Percentiles rank a stretch among this genome's conserved stretches.
These are phyloP conservation scores for Poeciliopsis turneri DNA, from an alignment of 2,797 vertebrate species.

Conservation along the genomic window DNA sequence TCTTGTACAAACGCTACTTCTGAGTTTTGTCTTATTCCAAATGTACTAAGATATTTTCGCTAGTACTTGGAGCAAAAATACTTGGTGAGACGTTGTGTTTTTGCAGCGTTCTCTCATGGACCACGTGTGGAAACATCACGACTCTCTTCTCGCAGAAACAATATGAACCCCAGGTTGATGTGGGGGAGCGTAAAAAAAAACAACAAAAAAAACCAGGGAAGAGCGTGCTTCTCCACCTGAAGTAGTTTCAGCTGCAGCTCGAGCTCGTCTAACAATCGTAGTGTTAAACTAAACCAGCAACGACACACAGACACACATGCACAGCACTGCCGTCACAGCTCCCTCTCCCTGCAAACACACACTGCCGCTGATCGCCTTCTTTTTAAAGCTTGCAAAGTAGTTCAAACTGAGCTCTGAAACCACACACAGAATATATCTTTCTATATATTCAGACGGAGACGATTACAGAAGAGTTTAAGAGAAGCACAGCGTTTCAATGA, in stretches of 20 bases:
- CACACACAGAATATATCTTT: constrained; percentile 74
- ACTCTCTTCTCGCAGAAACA: constrained; percentile 44
- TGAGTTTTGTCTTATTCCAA: too few relatives aligned
- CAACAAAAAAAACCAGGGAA: neutral
- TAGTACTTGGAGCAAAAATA: too few relatives aligned
- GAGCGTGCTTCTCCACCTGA: constrained; percentile 10
- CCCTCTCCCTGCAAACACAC: constrained; percentile 42
- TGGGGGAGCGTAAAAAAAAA: constrained; percentile 4
- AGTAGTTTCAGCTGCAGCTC: constrained; percentile 55
- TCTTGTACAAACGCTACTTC: too few relatives aligned
- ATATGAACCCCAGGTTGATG: constrained; percentile 39
- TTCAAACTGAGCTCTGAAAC: constrained; percentile 72
- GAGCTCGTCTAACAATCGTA: constrained; percentile 66
- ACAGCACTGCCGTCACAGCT: constrained; percentile 68
- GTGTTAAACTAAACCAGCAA: constrained; percentile 77
- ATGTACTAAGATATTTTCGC: too few relatives aligned
- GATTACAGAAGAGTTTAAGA: constrained; percentile 62
- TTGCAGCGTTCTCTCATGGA: constrained; percentile 38
- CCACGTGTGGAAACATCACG: constrained; percentile 57
- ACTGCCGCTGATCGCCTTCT: constrained; percentile 79
- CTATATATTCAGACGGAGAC: constrained; percentile 74
- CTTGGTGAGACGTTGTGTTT: too few relatives aligned
- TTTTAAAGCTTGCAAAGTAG: constrained; percentile 80
- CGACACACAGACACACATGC: constrained; percentile 35
- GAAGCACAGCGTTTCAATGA: constrained; percentile 67